A percentile compares a stretch with the other conserved stretches of the same genome.
Conservation (phyloP, 2,797 vertebrate species). For the Danionella dracula region DNA sequence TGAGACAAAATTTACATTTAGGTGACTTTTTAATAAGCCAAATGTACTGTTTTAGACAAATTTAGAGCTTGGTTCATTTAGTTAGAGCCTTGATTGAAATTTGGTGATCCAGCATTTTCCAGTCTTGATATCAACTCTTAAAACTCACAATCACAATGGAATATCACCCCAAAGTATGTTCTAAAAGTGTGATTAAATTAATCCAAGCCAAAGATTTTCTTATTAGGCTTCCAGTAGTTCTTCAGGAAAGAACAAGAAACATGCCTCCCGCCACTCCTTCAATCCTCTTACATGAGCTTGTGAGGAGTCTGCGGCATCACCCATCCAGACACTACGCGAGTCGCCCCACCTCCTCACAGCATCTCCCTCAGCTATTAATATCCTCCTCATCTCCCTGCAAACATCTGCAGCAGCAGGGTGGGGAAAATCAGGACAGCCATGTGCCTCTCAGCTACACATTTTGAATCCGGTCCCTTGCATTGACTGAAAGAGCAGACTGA, state of each 20-base stretch:
- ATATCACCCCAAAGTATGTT: too few relatives aligned
- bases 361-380: constrained; percentile 57
- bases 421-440: constrained; percentile 47
- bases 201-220: too few relatives aligned
- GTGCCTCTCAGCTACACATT: background rate
- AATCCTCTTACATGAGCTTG: background rate
- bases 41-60: too few relatives aligned
- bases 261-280: background rate
- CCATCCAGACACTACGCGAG: constrained; percentile 6
- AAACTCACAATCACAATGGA: too few relatives aligned
- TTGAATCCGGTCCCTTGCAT: constrained; percentile 16
- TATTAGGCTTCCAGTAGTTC: background rate
- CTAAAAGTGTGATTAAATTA: too few relatives aligned
- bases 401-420: constrained; percentile 55
- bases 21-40: too few relatives aligned
- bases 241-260: background rate
- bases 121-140: too few relatives aligned
- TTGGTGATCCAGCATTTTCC: too few relatives aligned
- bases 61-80: too few relatives aligned
- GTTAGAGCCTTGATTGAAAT: too few relatives aligned
- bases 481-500: constrained; percentile 15
- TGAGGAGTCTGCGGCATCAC: constrained; percentile 2
- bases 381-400: constrained; percentile 47
- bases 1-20: too few relatives aligned
- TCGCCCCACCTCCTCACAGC: constrained; percentile 27